Percentiles rank a stretch among this genome's conserved stretches.
Conservation (phyloP, 1,140 invertebrate genomes). For the Saccostrea cuccullata region DNA sequence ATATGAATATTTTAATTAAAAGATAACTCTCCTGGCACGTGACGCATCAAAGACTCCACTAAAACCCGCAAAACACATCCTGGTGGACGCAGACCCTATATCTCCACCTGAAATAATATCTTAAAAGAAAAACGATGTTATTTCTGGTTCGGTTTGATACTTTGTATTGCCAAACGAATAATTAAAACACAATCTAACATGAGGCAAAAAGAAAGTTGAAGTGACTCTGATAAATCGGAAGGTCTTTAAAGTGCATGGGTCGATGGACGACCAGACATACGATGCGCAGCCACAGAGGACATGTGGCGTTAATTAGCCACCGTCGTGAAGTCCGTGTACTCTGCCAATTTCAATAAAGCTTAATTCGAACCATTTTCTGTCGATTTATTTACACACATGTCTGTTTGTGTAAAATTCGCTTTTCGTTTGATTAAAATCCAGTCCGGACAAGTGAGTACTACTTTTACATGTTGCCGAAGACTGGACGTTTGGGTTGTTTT, state of each 20-base stretch:
- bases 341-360: conserved; percentile 56
- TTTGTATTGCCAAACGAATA: conserved; percentile 35
- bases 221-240: not conserved
- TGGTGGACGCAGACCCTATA: not conserved
- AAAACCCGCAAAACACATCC: not conserved
- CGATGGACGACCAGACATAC: conserved; percentile 18
- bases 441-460: conserved; percentile 32
- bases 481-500: not conserved
- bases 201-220: conserved; percentile 5
- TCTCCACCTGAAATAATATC: conserved; percentile 22
- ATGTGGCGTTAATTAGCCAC: conserved; percentile 47
- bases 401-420: conserved; percentile 37
- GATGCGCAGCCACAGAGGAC: not conserved
- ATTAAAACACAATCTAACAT: conserved; percentile 30
- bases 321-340: conserved; percentile 39
- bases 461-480: conserved; percentile 15
- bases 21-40: not conserved
- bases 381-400: conserved; percentile 52
- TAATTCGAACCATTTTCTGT: conserved; percentile 47
- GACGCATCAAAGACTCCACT: conserved; percentile 14
- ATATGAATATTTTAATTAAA: conserved; percentile 37
- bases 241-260: conserved; percentile 30
- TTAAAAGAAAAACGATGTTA: conserved; percentile 34
- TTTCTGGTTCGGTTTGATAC: conserved; percentile 14
- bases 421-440: conserved; percentile 48